These are phyloP conservation scores for Crematogaster levior DNA, from an alignment of 2,888 invertebrate genomes.

Conservation along the genomic window DNA sequence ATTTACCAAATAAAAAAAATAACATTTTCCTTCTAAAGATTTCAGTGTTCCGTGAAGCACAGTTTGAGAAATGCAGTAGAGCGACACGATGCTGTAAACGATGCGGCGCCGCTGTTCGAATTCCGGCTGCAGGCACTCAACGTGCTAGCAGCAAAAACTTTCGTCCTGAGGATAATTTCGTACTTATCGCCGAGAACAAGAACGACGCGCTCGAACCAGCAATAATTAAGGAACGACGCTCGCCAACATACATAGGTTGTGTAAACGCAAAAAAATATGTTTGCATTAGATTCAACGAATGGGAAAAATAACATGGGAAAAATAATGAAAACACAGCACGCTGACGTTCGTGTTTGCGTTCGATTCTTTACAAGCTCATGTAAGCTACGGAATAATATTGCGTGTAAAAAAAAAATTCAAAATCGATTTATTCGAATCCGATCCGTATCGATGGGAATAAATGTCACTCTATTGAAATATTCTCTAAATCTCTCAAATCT, in stretches of 20 bases:
- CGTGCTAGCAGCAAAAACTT: constrained; percentile 27
- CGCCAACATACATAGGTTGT: neutral
- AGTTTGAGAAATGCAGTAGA: constrained; percentile 11
- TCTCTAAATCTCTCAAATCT: neutral
- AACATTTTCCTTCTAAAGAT: neutral
- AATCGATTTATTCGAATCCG: constrained; percentile 22
- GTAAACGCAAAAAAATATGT: constrained; percentile 16
- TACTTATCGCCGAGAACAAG: constrained; percentile 32
- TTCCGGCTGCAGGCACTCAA: constrained; percentile 33
- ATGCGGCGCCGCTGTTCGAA: constrained; percentile 32
- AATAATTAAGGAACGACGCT: constrained; percentile 54
- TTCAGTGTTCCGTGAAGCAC: neutral
- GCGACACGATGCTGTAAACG: constrained; percentile 35
- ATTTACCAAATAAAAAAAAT: neutral
- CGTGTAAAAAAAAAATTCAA: constrained; percentile 1
- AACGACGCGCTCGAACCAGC: constrained; percentile 35
- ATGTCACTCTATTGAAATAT: constrained; percentile 1
- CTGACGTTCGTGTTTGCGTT: constrained; percentile 28
- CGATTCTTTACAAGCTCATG: constrained; percentile 33
- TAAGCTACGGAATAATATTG: constrained; percentile 14
- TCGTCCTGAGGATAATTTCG: constrained; percentile 27
- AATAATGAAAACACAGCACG: constrained; percentile 17
- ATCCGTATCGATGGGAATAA: constrained; percentile 25
- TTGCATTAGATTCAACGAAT: constrained; percentile 28
- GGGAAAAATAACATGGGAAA: constrained; percentile 31